A percentile compares a stretch with the other conserved stretches of the same genome.
Evolutionary conservation across 2,113 vertebrate genomes (phyloP).

Genomic region (Dipodomys merriami): DNA sequence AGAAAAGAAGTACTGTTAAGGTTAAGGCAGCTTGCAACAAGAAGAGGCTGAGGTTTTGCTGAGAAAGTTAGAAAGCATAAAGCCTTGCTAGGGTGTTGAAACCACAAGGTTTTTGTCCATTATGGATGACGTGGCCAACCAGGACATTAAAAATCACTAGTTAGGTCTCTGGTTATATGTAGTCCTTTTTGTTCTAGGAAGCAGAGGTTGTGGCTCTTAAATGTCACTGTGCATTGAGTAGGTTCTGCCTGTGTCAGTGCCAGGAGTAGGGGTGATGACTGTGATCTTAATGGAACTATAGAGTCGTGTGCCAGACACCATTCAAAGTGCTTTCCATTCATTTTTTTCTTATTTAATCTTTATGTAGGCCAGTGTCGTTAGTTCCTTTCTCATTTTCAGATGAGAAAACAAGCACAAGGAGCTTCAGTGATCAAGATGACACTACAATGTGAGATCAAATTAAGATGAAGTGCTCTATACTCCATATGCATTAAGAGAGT

Average conservation of each 20-base stretch:
- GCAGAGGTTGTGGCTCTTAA: not conserved
- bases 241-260: not conserved
- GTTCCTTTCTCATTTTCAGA: conserved; percentile 25
- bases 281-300: not conserved
- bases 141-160: not conserved
- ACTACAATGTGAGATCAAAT: not conserved
- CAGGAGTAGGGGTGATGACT: not conserved
- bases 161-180: not conserved
- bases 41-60: not conserved
- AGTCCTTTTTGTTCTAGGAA: not conserved
- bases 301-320: not conserved
- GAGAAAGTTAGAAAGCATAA: not conserved
- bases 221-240: not conserved
- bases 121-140: not conserved
- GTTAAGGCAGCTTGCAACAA: not conserved
- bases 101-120: not conserved
- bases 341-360: conserved; percentile 48
- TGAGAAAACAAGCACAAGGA: not conserved
- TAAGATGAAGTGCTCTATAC: too few relatives aligned
- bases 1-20: not conserved
- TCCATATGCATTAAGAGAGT: not conserved
- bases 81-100: not conserved
- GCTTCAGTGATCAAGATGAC: not conserved
- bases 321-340: not conserved
- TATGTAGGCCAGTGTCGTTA: not conserved